A percentile compares a stretch with the other conserved stretches of the same genome.
These are phyloP conservation scores for Philantomba maxwellii DNA, from an alignment of 2,113 vertebrate genomes.

Conservation along the genomic window DNA sequence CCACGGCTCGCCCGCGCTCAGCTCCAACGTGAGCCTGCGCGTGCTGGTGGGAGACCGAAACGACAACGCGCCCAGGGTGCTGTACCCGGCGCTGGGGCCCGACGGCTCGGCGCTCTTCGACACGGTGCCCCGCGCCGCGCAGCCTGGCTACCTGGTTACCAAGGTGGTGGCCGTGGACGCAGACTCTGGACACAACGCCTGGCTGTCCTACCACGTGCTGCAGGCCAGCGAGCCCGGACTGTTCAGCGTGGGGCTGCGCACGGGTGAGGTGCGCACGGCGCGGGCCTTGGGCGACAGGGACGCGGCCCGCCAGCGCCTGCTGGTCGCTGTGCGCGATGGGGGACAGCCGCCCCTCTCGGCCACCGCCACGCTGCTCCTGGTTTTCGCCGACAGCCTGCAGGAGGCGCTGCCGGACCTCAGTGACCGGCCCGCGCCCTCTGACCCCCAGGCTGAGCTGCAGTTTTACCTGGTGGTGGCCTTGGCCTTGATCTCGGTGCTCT, in stretches of 20 bases:
- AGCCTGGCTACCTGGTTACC: no score
- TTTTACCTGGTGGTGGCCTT: neutral
- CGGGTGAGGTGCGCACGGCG: neutral
- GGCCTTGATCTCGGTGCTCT: neutral
- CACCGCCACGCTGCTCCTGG: neutral
- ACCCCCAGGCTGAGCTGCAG: neutral
- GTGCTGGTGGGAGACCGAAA: neutral
- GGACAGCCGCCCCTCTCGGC: neutral
- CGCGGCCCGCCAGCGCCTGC: neutral
- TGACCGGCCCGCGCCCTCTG: rapidly evolving
- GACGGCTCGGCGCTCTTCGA: no score
- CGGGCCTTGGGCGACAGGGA: neutral
- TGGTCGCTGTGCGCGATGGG: neutral
- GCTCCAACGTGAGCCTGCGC: neutral
- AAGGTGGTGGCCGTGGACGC: no score
- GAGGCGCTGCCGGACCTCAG: neutral
- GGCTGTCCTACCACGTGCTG: no score
- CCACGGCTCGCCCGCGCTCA: neutral
- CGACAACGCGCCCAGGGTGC: no score
- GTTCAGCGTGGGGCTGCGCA: neutral
- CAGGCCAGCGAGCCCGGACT: neutral
- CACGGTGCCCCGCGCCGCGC: no score
- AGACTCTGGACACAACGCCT: no score
- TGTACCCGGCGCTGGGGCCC: no score
- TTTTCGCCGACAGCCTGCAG: neutral